These are phyloP conservation scores for Diarsia rubi DNA, from an alignment of 2,888 invertebrate genomes.

Conservation along the genomic window DNA sequence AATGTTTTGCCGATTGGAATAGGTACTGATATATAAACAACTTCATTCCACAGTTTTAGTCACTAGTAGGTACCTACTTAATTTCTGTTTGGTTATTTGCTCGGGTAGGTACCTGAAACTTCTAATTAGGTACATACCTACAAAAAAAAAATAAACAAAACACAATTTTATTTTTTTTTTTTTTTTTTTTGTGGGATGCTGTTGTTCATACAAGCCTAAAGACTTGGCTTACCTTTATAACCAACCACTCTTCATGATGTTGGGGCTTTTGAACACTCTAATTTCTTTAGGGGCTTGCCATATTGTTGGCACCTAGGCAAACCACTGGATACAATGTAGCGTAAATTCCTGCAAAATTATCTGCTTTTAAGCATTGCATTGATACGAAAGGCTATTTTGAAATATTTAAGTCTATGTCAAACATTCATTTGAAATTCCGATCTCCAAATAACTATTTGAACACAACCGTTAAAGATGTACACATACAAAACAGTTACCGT, in stretches of 20 bases:
- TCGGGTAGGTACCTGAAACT: too few relatives aligned
- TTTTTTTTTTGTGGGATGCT: too few relatives aligned
- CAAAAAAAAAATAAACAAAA: too few relatives aligned
- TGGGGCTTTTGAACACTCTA: too few relatives aligned
- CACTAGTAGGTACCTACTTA: too few relatives aligned
- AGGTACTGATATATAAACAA: background rate
- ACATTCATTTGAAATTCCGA: background rate
- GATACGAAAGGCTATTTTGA: background rate
- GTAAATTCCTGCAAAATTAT: background rate
- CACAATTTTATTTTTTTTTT: too few relatives aligned
- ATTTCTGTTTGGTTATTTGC: background rate
- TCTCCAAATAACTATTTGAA: constrained; percentile 21
- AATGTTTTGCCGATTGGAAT: background rate
- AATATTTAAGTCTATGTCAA: background rate
- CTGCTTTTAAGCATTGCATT: background rate
- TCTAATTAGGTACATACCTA: too few relatives aligned
- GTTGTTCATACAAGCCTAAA: too few relatives aligned
- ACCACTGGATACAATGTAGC: background rate
- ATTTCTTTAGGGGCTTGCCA: too few relatives aligned
- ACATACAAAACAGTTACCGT: constrained; percentile 43
- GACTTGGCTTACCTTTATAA: too few relatives aligned
- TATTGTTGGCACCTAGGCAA: too few relatives aligned
- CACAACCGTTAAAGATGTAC: constrained; percentile 56
- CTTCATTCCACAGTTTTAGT: background rate
- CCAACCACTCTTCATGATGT: too few relatives aligned